Conservation (phyloP, 2,888 invertebrate species). For the Phengaris arion region DNA sequence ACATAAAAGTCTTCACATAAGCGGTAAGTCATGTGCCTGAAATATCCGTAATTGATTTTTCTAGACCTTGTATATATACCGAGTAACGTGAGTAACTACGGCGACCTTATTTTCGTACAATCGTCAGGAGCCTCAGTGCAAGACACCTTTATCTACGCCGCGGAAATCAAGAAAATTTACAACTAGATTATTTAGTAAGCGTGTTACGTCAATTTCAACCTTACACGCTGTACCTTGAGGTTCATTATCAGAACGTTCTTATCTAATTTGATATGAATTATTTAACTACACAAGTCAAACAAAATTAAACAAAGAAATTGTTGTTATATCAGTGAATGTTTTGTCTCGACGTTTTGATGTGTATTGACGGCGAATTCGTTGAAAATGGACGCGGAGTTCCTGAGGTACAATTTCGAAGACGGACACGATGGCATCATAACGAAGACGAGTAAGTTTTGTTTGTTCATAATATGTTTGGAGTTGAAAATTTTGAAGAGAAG, state of each 20-base stretch:
- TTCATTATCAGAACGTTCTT: neutral
- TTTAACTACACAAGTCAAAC: constrained; percentile 30
- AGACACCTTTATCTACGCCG: neutral
- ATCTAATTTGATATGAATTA: constrained; percentile 21
- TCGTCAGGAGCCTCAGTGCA: neutral
- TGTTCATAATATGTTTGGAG: too few relatives aligned
- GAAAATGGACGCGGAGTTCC: constrained; percentile 62
- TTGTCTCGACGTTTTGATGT: constrained; percentile 22
- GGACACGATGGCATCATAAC: constrained; percentile 59
- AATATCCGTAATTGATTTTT: too few relatives aligned
- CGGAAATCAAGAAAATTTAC: constrained; percentile 20
- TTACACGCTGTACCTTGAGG: neutral
- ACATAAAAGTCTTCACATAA: too few relatives aligned
- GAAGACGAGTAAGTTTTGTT: constrained; percentile 56
- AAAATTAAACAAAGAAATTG: constrained; percentile 23
- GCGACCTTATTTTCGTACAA: neutral
- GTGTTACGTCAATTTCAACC: neutral
- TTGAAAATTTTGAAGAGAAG: too few relatives aligned
- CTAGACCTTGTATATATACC: too few relatives aligned
- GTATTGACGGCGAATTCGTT: neutral
- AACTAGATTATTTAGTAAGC: neutral
- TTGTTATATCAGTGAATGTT: neutral
- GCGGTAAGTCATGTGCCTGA: too few relatives aligned
- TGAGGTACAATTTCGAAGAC: constrained; percentile 60
- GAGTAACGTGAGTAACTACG: too few relatives aligned